These are phyloP conservation scores for Pherbina coryleti DNA, from an alignment of 2,888 invertebrate species.

Conservation along the genomic window DNA sequence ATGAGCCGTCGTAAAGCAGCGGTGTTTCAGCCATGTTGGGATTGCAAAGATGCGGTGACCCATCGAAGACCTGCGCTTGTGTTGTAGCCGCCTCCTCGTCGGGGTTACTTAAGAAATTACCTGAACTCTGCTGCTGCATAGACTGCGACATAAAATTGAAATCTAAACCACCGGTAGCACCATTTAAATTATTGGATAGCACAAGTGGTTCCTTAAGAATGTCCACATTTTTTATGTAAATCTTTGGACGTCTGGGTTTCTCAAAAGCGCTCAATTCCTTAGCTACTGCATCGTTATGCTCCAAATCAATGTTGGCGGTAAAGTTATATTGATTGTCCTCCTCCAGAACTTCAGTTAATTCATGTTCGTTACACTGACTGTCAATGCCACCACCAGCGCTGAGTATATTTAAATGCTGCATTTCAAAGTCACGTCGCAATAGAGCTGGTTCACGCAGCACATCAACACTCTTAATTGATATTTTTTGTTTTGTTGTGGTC, in stretches of 20 bases:
- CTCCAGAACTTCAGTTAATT: conserved; percentile 16
- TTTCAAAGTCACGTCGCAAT: conserved; percentile 58
- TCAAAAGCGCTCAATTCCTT: conserved; percentile 39
- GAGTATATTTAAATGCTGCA: conserved; percentile 47
- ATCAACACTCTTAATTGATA: conserved; percentile 68
- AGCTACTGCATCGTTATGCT: neutral
- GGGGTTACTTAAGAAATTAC: conserved; percentile 35
- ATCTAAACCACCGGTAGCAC: conserved; percentile 42
- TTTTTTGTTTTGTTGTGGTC: conserved; percentile 60
- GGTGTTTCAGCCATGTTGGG: conserved; percentile 37
- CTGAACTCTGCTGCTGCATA: conserved; percentile 31
- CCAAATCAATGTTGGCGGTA: conserved; percentile 16
- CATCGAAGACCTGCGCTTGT: conserved; percentile 48
- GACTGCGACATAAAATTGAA: conserved; percentile 46
- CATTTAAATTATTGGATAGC: conserved; percentile 52
- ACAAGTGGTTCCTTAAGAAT: conserved; percentile 66
- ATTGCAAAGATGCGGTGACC: conserved; percentile 39
- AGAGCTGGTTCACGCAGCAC: conserved; percentile 64
- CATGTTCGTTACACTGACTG: conserved; percentile 36
- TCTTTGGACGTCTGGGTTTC: conserved; percentile 64
- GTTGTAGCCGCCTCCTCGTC: conserved; percentile 44
- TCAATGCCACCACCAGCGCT: neutral
- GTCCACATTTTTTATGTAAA: conserved; percentile 69
- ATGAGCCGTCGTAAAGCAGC: conserved; percentile 32
- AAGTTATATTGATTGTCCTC: conserved; percentile 7